Evolutionary conservation across 2,888 invertebrate species (phyloP).

Genomic region (Laothoe populi): DNA sequence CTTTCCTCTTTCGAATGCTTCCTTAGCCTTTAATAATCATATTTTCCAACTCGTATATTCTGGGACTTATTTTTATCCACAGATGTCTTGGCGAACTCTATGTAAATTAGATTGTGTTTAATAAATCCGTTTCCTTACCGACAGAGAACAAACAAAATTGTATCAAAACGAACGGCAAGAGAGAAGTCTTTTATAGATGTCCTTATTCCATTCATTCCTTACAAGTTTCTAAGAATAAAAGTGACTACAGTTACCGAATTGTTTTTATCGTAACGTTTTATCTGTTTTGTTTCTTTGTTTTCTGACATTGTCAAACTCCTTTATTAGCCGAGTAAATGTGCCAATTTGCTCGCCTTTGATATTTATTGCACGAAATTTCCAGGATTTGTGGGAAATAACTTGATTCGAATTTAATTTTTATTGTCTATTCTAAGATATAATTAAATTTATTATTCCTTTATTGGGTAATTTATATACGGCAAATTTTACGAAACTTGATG

Average conservation of each 20-base stretch:
- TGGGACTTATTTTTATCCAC: not conserved
- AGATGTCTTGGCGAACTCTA: constrained; percentile 16
- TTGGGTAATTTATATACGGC: too few species aligned
- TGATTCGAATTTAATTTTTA: constrained; percentile 1
- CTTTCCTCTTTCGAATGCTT: constrained; percentile 35
- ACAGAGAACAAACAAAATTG: constrained; percentile 45
- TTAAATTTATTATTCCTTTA: not conserved
- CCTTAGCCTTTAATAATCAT: constrained; percentile 19
- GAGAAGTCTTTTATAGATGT: constrained; percentile 42
- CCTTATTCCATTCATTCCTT: constrained; percentile 48
- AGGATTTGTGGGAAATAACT: constrained; percentile 24
- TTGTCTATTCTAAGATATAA: not conserved
- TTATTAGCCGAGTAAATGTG: constrained; percentile 47
- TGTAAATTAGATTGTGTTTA: constrained; percentile 41
- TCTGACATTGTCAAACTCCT: constrained; percentile 49
- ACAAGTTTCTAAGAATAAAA: constrained; percentile 47
- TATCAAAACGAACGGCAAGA: constrained; percentile 43
- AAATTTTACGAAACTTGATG: too few species aligned
- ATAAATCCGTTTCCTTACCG: constrained; percentile 47
- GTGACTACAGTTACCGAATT: constrained; percentile 57
- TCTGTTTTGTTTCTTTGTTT: constrained; percentile 48
- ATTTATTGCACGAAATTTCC: constrained; percentile 27
- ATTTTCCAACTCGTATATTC: constrained; percentile 9
- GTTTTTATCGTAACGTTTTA: constrained; percentile 55
- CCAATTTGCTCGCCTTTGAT: constrained; percentile 39